Conservation (phyloP, 37 sponge, comb jelly and placozoan species). For the Hormiphora californensis region DNA sequence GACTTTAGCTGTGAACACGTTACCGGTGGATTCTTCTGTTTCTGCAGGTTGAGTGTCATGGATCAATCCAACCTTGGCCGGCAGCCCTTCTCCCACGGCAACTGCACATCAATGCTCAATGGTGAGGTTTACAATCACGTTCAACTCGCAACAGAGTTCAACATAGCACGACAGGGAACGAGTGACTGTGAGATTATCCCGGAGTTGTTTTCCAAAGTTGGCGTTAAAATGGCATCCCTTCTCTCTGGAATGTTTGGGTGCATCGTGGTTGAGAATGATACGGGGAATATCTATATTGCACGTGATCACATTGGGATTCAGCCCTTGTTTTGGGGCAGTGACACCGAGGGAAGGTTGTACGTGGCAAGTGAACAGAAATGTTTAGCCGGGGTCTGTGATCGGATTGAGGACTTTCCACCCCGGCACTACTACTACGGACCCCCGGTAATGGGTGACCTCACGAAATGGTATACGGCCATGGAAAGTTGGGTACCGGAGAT, state of each 20-base stretch:
- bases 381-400: slow-evolving; percentile 2
- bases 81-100: not conserved
- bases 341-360: not conserved
- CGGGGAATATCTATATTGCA: slow-evolving; percentile 3
- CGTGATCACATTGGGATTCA: slow-evolving; percentile 41
- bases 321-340: slow-evolving; percentile 13
- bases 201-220: slow-evolving; percentile 4
- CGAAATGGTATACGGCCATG: slow-evolving; percentile 32
- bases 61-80: not conserved
- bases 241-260: slow-evolving; percentile 31
- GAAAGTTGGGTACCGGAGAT: slow-evolving; percentile 32
- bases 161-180: not conserved
- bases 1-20: slow-evolving; percentile 11
- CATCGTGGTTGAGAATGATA: not conserved
- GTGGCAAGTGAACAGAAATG: slow-evolving; percentile 52
- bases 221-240: not conserved
- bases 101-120: not conserved
- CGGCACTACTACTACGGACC: slow-evolving; percentile 7
- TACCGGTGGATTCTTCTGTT: slow-evolving; percentile 5
- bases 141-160: not conserved
- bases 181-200: slow-evolving; percentile 49
- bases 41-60: not conserved
- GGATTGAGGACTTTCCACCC: slow-evolving; percentile 39
- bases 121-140: slow-evolving; percentile 38
- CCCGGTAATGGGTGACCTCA: slow-evolving; percentile 5